Conservation (phyloP, 2,888 invertebrate species). For the Pandemis heparana region DNA sequence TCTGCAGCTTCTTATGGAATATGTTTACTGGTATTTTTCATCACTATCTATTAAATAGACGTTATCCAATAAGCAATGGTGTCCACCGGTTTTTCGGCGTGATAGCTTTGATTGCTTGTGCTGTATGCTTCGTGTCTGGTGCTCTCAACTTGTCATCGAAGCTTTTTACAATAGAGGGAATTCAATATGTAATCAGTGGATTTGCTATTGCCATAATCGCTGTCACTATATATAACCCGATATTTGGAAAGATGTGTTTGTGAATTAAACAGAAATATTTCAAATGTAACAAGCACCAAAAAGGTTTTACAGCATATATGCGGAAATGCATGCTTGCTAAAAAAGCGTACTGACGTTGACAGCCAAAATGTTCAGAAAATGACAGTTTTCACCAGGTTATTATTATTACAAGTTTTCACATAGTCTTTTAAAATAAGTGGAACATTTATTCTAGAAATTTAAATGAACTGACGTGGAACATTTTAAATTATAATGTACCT, state of each 20-base stretch:
- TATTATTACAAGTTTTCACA: neutral
- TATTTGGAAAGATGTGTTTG: neutral
- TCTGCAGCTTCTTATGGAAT: neutral
- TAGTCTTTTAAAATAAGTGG: neutral
- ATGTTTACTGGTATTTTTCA: neutral
- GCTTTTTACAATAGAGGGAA: neutral
- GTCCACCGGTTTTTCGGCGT: neutral
- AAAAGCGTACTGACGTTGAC: conserved; percentile 2
- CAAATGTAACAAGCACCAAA: neutral
- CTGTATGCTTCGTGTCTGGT: neutral
- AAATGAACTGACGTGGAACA: neutral
- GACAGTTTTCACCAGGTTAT: neutral
- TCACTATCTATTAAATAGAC: neutral
- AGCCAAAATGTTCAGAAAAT: neutral
- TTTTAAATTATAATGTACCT: neutral
- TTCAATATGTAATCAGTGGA: neutral
- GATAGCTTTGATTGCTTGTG: neutral
- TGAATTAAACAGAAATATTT: neutral
- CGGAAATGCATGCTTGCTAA: neutral
- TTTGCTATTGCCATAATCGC: neutral
- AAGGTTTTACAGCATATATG: neutral
- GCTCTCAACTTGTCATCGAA: neutral
- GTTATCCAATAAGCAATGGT: neutral
- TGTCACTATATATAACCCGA: neutral
- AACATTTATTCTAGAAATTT: neutral